Percentiles rank a stretch among this genome's conserved stretches.
Conservation (phyloP, 2,113 vertebrate genomes). For the Oreochromis aureus region DNA sequence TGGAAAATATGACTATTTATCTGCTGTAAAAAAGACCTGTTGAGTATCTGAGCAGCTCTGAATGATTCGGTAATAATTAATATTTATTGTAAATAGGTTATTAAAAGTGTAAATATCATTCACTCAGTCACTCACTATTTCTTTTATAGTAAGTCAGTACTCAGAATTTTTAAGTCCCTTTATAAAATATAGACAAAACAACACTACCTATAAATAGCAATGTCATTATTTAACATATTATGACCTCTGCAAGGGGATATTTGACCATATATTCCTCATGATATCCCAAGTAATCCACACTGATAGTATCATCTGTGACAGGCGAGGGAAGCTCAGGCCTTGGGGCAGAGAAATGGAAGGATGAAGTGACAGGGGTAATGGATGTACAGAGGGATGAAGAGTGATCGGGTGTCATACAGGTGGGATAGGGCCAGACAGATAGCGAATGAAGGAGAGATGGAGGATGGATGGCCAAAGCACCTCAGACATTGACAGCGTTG, state of each 20-base stretch:
- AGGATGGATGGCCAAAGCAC: conserved; percentile 51
- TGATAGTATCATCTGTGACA: conserved; percentile 54
- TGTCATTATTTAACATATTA: background rate
- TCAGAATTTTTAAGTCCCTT: background rate
- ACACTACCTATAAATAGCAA: background rate
- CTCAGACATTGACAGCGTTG: conserved; percentile 39
- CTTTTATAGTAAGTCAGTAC: background rate
- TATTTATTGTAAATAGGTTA: background rate
- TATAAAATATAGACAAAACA: background rate
- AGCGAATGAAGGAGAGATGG: conserved; percentile 47
- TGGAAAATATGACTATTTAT: background rate
- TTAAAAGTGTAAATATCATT: background rate
- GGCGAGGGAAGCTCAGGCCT: conserved; percentile 58
- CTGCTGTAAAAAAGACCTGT: background rate
- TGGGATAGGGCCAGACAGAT: conserved; percentile 57
- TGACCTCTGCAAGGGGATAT: conserved; percentile 19
- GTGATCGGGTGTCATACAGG: conserved; percentile 68
- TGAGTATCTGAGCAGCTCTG: background rate
- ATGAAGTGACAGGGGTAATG: conserved; percentile 61
- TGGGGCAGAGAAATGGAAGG: conserved; percentile 60
- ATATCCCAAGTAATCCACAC: conserved; percentile 48
- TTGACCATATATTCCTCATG: conserved; percentile 25
- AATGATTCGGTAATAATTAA: background rate
- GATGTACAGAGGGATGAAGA: conserved; percentile 62
- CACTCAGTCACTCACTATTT: background rate